These are phyloP conservation scores for Protonemura montana DNA, from an alignment of 2,888 invertebrate genomes.

Conservation along the genomic window DNA sequence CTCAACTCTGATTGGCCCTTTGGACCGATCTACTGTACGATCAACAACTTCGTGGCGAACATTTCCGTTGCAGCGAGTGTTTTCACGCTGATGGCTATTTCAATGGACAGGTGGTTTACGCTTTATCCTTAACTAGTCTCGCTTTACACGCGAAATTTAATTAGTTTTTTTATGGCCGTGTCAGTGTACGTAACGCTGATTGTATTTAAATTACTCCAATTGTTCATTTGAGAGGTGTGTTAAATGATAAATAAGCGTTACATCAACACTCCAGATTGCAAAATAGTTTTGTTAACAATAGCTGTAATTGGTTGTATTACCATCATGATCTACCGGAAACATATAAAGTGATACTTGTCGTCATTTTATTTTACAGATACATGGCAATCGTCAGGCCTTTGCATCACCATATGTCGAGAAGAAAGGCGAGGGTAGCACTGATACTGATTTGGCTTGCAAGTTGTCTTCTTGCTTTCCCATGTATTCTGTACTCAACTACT, in stretches of 20 bases:
- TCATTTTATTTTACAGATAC: conserved; percentile 59
- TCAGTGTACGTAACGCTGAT: too few species aligned
- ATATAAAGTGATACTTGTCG: too few species aligned
- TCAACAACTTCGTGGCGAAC: conserved; percentile 65
- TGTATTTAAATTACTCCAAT: too few species aligned
- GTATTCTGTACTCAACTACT: conserved; percentile 60
- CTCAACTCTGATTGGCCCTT: conserved; percentile 67
- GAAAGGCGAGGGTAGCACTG: conserved; percentile 61
- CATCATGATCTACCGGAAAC: too few species aligned
- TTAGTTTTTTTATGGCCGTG: too few species aligned
- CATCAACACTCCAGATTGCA: too few species aligned
- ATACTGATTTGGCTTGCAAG: conserved; percentile 63
- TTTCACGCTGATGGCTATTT: conserved; percentile 67
- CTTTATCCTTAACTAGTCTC: too few species aligned
- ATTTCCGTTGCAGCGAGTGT: conserved; percentile 67
- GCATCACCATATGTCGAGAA: conserved; percentile 62
- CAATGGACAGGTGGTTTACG: conserved; percentile 63
- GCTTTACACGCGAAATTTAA: conserved; percentile 48
- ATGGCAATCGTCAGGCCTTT: conserved; percentile 68
- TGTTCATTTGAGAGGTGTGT: too few species aligned
- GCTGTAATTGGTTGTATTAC: background rate
- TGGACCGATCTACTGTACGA: conserved; percentile 63
- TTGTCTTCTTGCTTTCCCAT: conserved; percentile 62
- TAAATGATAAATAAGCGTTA: too few species aligned
- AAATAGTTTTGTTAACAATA: too few species aligned